Percentiles rank a stretch among this genome's conserved stretches.
phyloP scores from a whole-genome alignment of 2,888 invertebrate genomes.

The Cephalotes varians region DNA sequence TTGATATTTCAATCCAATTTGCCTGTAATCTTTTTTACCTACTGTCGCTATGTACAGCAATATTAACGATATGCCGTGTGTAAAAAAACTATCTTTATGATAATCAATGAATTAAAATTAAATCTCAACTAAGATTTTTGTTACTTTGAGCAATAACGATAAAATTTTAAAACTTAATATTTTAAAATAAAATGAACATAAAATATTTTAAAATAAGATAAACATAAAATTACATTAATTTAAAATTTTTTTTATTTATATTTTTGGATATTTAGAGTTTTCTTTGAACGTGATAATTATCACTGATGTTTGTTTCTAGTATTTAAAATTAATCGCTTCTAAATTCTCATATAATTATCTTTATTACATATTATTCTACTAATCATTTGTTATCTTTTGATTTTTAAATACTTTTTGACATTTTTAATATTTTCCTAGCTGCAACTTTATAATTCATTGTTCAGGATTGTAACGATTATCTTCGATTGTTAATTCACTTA shows the following conservation, averaged over 20 bases:
- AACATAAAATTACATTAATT: neutral
- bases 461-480: neutral
- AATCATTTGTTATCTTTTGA: neutral
- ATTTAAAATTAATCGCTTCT: neutral
- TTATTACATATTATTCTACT: neutral
- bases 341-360: neutral
- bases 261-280: neutral
- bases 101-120: constrained; percentile 6
- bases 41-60: neutral
- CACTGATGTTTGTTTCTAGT: neutral
- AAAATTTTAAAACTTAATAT: neutral
- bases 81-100: neutral
- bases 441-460: neutral
- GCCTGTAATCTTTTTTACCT: constrained; percentile 1
- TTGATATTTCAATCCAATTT: neutral
- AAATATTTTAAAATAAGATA: neutral
- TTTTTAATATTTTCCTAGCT: neutral
- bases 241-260: neutral
- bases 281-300: neutral
- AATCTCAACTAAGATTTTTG: neutral
- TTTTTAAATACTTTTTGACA: neutral
- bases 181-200: neutral
- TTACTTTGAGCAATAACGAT: neutral
- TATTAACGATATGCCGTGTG: too few species aligned
- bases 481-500: neutral